Evolutionary conservation across 2,888 invertebrate genomes (phyloP).

Genomic region (Athrips mouffetella): DNA sequence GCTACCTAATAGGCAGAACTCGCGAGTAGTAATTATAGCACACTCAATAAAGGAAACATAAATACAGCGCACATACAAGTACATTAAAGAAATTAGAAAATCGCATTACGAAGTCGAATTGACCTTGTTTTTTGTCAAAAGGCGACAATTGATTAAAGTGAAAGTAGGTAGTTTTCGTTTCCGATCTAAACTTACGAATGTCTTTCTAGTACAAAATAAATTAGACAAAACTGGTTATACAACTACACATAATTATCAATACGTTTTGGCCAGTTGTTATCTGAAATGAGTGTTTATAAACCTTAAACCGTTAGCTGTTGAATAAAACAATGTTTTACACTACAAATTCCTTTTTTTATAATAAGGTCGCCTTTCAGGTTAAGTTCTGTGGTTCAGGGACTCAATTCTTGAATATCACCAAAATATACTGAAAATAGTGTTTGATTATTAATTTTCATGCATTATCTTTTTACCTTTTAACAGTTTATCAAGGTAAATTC

Average conservation of each 20-base stretch:
- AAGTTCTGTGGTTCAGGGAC: no score
- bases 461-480: no score
- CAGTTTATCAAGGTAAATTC: no score
- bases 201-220: constrained; percentile 8
- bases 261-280: neutral
- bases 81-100: constrained; percentile 2
- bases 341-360: no score
- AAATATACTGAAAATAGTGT: no score
- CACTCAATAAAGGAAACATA: neutral
- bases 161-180: constrained; percentile 1
- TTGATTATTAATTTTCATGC: no score
- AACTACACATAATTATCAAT: neutral
- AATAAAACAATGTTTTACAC: no score
- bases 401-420: no score
- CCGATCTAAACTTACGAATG: neutral
- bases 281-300: neutral
- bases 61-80: neutral
- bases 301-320: neutral
- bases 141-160: constrained; percentile 11
- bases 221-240: constrained; percentile 15
- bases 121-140: constrained; percentile 6
- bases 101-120: neutral
- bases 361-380: no score
- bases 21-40: neutral
- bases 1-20: neutral